These are phyloP conservation scores for Pinctada fucata DNA, from an alignment of 2,888 invertebrate genomes.

Conservation along the genomic window DNA sequence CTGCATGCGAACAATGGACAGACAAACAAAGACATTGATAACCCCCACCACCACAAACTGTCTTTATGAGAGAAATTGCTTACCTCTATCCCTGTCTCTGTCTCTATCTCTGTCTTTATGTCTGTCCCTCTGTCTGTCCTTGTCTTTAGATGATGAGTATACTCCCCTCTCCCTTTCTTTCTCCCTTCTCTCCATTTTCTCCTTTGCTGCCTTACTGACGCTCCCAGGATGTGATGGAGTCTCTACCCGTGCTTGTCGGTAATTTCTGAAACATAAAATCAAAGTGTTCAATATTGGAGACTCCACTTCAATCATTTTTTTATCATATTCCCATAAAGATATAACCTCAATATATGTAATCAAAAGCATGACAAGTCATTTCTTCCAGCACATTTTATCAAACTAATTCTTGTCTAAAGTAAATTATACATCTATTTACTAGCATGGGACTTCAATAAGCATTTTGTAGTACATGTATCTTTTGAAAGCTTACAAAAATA, in stretches of 20 bases:
- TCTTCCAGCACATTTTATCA: no score
- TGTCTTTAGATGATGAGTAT: constrained; percentile 84
- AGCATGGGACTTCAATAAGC: no score
- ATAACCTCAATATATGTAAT: no score
- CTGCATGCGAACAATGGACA: no score
- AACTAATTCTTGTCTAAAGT: no score
- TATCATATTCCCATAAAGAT: no score
- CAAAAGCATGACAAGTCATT: no score
- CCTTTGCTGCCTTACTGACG: constrained; percentile 87
- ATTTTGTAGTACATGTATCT: not conserved
- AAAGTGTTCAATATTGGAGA: not conserved
- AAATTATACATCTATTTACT: no score
- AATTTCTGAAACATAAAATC: constrained; percentile 79
- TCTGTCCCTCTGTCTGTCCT: constrained; percentile 76
- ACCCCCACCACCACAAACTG: no score
- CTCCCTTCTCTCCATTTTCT: constrained; percentile 83
- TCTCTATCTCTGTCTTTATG: constrained; percentile 63
- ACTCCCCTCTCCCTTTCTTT: constrained; percentile 84
- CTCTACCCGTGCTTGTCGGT: constrained; percentile 88
- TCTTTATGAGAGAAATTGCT: constrained; percentile 49
- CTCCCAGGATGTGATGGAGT: constrained; percentile 97
- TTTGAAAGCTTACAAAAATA: not conserved
- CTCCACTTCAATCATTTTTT: no score
- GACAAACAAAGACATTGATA: no score
- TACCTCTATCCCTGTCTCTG: constrained; percentile 71